Evolutionary conservation across 2,888 invertebrate genomes (phyloP).

Genomic region (Ligdia adustata): DNA sequence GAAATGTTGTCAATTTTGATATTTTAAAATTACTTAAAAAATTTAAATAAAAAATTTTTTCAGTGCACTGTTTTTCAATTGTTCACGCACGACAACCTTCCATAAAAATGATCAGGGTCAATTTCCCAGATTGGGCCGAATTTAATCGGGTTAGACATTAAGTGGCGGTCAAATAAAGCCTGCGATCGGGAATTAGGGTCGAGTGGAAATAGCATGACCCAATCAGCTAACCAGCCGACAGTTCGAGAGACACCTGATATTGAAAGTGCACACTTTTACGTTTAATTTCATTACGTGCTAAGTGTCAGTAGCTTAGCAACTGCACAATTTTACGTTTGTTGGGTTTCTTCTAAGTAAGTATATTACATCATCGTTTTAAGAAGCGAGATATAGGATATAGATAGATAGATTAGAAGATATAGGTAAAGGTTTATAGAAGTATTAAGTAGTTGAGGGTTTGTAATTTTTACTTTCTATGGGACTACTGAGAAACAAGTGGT

Average conservation of each 20-base stretch:
- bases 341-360: no score
- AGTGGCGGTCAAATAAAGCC: conserved; percentile 29
- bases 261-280: conserved; percentile 5
- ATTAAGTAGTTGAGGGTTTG: no score
- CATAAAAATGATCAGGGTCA: conserved; percentile 5
- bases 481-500: no score
- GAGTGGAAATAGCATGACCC: conserved; percentile 28
- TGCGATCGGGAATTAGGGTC: conserved; percentile 19
- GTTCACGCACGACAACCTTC: conserved; percentile 4
- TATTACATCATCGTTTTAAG: no score
- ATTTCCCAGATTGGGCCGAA: conserved; percentile 22
- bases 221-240: conserved; percentile 9
- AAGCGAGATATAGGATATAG: no score
- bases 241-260: conserved; percentile 11
- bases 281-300: no score
- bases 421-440: no score
- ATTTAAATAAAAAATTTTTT: neutral
- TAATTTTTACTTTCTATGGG: no score
- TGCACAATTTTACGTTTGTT: neutral
- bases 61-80: no score
- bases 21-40: no score
- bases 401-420: no score
- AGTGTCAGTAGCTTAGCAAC: neutral
- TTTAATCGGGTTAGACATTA: conserved; percentile 21
- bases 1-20: no score